Evolutionary conservation across 2,888 invertebrate genomes (phyloP).

Genomic region (Phyllotreta cruciferae): DNA sequence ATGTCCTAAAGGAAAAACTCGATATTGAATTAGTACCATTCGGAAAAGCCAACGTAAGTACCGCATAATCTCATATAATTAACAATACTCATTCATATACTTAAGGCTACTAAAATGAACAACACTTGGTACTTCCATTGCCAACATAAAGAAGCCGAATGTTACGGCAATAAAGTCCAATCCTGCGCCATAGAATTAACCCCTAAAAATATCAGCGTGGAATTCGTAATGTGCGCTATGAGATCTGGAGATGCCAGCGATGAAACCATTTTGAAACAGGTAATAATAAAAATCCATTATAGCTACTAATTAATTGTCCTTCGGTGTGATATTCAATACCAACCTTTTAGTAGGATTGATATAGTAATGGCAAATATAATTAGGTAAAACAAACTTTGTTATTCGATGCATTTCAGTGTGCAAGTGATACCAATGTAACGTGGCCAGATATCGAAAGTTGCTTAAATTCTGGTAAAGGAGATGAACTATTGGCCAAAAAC

Average conservation of each 20-base stretch:
- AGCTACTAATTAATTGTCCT: neutral
- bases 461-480: conserved; percentile 47
- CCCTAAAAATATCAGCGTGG: conserved; percentile 37
- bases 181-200: conserved; percentile 59
- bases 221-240: conserved; percentile 61
- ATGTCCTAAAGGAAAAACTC: conserved; percentile 29
- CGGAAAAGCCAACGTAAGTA: conserved; percentile 39
- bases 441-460: conserved; percentile 51
- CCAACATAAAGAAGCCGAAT: conserved; percentile 57
- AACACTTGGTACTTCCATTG: conserved; percentile 45
- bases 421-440: conserved; percentile 46
- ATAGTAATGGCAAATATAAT: neutral
- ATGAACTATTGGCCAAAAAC: conserved; percentile 54
- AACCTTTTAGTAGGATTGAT: neutral
- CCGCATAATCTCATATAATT: neutral
- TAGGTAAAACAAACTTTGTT: conserved; percentile 11
- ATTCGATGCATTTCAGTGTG: conserved; percentile 55
- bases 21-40: conserved; percentile 36
- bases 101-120: conserved; percentile 31
- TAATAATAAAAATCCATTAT: conserved; percentile 20
- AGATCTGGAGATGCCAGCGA: conserved; percentile 41
- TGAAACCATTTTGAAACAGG: conserved; percentile 38
- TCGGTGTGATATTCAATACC: neutral
- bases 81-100: neutral
- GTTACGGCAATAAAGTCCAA: conserved; percentile 63